Percentiles rank a stretch among this genome's conserved stretches.
phyloP scores from a whole-genome alignment of 2,113 vertebrate genomes.

The Otus sunia region DNA sequence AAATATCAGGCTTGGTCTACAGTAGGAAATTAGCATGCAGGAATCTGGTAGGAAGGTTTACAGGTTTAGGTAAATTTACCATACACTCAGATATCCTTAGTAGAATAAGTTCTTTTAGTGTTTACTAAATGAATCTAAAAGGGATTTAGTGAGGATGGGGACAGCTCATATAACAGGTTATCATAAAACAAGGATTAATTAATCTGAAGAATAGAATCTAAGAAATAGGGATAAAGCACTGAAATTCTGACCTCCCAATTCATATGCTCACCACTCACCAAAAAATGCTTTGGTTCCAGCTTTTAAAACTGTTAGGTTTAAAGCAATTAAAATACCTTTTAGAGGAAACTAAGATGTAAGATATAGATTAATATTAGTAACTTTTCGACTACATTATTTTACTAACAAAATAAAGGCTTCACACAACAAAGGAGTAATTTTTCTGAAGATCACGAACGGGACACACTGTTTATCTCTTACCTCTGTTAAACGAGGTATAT shows the following conservation, averaged over 20 bases:
- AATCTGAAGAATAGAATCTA: neutral
- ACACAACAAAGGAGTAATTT: neutral
- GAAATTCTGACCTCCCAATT: neutral
- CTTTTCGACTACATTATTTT: neutral
- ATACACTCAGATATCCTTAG: neutral
- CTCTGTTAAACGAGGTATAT: slow-evolving; percentile 96
- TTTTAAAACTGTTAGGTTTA: neutral
- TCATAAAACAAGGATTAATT: neutral
- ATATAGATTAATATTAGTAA: neutral
- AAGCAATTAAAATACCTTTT: neutral
- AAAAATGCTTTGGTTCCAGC: neutral
- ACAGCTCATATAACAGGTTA: neutral
- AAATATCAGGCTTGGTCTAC: neutral
- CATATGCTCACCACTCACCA: neutral
- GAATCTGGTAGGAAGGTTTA: neutral
- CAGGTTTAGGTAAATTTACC: neutral
- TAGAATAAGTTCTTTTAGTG: neutral
- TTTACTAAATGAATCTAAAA: neutral
- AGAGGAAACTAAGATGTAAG: neutral
- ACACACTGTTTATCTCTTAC: slow-evolving; percentile 61
- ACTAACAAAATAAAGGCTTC: neutral
- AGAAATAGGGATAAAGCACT: neutral
- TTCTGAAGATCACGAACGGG: fast-evolving
- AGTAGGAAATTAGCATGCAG: neutral
- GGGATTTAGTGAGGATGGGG: neutral